These are phyloP conservation scores for Onthophagus sagittarius DNA, from an alignment of 2,888 invertebrate genomes.

Conservation along the genomic window DNA sequence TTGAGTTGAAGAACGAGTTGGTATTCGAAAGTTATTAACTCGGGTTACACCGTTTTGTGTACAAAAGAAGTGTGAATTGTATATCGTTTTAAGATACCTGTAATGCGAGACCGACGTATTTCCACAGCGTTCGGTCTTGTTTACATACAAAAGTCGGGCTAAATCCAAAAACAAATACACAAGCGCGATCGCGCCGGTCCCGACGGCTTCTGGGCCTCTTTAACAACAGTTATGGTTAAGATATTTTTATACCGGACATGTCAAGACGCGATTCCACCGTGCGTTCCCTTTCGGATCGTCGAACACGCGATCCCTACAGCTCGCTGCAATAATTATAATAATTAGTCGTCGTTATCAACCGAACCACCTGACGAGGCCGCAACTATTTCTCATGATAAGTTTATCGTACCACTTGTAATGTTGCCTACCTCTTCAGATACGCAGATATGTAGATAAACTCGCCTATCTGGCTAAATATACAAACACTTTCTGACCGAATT, in stretches of 20 bases:
- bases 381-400: constrained; percentile 30
- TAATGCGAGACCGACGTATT: constrained; percentile 30
- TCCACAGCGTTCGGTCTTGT: constrained; percentile 31
- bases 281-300: constrained; percentile 28
- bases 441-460: neutral
- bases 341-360: constrained; percentile 32
- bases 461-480: neutral
- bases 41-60: neutral
- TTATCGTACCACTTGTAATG: neutral
- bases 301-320: constrained; percentile 26
- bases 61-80: constrained; percentile 15
- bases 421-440: neutral
- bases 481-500: neutral
- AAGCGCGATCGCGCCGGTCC: constrained; percentile 20
- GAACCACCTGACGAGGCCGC: constrained; percentile 30
- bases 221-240: constrained; percentile 26
- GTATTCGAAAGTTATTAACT: neutral
- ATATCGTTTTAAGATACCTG: constrained; percentile 27
- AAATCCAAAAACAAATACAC: constrained; percentile 27
- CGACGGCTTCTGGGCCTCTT: constrained; percentile 24
- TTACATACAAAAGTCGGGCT: constrained; percentile 31
- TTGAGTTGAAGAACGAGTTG: neutral
- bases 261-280: constrained; percentile 16
- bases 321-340: constrained; percentile 30
- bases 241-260: constrained; percentile 23